Evolutionary conservation across 2,888 invertebrate genomes (phyloP).

Genomic region (Acronicta alni): DNA sequence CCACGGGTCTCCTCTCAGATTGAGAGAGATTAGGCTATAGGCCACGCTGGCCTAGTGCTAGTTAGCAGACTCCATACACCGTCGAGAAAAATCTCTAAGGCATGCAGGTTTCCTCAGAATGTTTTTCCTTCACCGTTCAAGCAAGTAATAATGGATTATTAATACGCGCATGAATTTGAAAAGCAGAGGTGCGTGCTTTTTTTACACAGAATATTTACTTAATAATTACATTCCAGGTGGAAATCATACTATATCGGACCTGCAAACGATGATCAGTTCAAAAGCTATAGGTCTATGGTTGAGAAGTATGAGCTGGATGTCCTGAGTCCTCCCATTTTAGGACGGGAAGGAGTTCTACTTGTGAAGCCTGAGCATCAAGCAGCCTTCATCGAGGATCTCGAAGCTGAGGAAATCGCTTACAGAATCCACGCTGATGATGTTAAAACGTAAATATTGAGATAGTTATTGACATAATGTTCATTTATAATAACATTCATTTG

Average conservation of each 20-base stretch:
- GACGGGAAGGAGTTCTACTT: slow-evolving; percentile 77
- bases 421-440: slow-evolving; percentile 82
- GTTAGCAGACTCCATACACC: no score
- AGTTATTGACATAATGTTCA: no score
- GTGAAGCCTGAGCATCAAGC: slow-evolving; percentile 75
- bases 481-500: no score
- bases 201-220: neutral
- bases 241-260: slow-evolving; percentile 56
- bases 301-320: slow-evolving; percentile 65
- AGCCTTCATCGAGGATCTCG: slow-evolving; percentile 70
- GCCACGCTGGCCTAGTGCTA: no score
- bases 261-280: slow-evolving; percentile 63
- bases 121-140: no score
- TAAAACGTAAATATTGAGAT: slow-evolving; percentile 73
- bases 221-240: neutral
- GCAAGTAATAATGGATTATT: no score
- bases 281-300: slow-evolving; percentile 61
- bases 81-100: no score
- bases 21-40: no score
- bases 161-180: no score
- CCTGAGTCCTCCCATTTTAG: slow-evolving; percentile 65
- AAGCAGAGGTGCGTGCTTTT: no score
- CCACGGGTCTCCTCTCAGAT: no score
- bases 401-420: slow-evolving; percentile 72
- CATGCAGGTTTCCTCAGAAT: no score